These are phyloP conservation scores for Aphelenchoides besseyi DNA, from an alignment of 1,140 invertebrate genomes.

Conservation along the genomic window DNA sequence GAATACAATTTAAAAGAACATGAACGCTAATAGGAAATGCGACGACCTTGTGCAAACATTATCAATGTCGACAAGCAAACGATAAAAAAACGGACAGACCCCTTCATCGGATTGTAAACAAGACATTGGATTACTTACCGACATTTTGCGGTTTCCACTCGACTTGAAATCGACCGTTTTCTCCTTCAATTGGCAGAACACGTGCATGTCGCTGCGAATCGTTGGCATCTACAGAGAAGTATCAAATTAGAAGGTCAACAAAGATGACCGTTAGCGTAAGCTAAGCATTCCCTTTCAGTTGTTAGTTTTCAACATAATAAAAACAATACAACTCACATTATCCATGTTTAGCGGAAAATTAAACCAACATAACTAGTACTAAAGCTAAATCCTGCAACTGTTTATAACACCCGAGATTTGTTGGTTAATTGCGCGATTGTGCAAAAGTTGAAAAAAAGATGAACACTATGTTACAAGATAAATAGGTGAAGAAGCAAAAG, in stretches of 20 bases:
- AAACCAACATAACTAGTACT: too few species aligned
- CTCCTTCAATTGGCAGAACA: slow-evolving; percentile 54
- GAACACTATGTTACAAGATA: slow-evolving; percentile 20
- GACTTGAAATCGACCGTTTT: slow-evolving; percentile 63
- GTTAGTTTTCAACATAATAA: too few species aligned
- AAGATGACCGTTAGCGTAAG: too few species aligned
- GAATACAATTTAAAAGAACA: too few species aligned
- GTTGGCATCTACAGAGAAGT: slow-evolving; percentile 63
- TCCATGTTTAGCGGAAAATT: too few species aligned
- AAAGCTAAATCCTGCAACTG: too few species aligned
- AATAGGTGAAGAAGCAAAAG: slow-evolving; percentile 24
- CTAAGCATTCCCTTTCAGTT: too few species aligned
- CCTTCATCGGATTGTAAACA: not conserved
- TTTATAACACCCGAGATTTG: too few species aligned
- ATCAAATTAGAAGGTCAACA: too few species aligned
- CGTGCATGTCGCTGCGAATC: slow-evolving; percentile 63
- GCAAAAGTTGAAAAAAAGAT: not conserved
- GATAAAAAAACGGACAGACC: not conserved
- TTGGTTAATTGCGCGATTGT: slow-evolving; percentile 1
- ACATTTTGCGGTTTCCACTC: slow-evolving; percentile 70
- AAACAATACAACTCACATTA: too few species aligned
- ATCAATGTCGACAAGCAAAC: not conserved
- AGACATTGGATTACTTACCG: slow-evolving; percentile 62
- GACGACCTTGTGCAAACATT: not conserved
- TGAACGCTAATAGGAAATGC: too few species aligned